These are phyloP conservation scores for Aleiodes sp. DNA, from an alignment of 1,140 invertebrate genomes.

Conservation along the genomic window DNA sequence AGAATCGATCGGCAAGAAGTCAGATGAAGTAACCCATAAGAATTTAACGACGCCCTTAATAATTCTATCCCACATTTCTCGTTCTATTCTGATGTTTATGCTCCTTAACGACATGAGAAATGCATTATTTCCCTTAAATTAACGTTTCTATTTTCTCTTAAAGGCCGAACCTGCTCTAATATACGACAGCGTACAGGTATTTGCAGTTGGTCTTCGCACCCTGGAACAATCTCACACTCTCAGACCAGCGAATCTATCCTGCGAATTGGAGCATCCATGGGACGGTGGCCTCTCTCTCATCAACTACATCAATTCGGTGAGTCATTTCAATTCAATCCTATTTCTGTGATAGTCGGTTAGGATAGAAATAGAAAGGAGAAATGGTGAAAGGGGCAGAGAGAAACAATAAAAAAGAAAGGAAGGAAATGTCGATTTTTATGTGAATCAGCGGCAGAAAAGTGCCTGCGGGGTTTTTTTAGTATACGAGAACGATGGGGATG, in stretches of 20 bases:
- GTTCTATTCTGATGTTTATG: too few relatives aligned
- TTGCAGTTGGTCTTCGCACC: conserved; percentile 76
- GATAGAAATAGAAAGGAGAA: not conserved
- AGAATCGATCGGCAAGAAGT: too few relatives aligned
- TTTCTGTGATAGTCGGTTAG: not conserved
- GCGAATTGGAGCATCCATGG: conserved; percentile 79
- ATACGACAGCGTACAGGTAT: conserved; percentile 82
- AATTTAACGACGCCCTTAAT: too few relatives aligned
- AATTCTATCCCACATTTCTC: too few relatives aligned
- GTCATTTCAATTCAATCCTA: conserved; percentile 44
- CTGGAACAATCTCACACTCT: conserved; percentile 73
- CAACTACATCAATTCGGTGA: conserved; percentile 82
- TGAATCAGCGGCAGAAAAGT: not conserved
- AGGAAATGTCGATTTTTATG: conserved; percentile 2
- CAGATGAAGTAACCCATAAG: too few relatives aligned
- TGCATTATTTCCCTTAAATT: not conserved
- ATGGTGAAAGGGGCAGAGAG: not conserved
- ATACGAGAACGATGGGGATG: not conserved
- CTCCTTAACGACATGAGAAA: too few relatives aligned
- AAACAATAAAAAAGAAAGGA: too few relatives aligned
- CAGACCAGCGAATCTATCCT: conserved; percentile 75
- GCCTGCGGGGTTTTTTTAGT: conserved; percentile 1
- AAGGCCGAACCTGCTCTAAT: conserved; percentile 83
- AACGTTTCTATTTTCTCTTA: conserved; percentile 48
- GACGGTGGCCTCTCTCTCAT: conserved; percentile 81